Evolutionary conservation across 2,888 invertebrate genomes (phyloP).

Genomic region (Eupithecia subfuscata): DNA sequence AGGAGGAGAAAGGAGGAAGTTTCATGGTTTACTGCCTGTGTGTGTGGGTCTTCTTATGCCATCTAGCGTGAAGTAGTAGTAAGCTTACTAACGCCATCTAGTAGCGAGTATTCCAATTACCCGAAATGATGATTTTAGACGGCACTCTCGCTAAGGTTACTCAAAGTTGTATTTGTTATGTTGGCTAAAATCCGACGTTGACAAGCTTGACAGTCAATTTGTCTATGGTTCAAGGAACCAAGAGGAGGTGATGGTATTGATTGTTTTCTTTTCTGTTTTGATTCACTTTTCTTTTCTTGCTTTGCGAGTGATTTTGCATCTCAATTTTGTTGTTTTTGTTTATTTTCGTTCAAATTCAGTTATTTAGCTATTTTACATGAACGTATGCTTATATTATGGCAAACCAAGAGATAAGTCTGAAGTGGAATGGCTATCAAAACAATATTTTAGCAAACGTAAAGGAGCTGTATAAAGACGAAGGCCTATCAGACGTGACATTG

Average conservation of each 20-base stretch:
- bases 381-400: slow-evolving; percentile 60
- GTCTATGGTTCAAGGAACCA: neutral
- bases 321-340: slow-evolving; percentile 48
- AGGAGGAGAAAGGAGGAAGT: too few relatives aligned
- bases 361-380: slow-evolving; percentile 48
- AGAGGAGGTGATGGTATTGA: slow-evolving; percentile 11
- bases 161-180: neutral
- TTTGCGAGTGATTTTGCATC: slow-evolving; percentile 49
- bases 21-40: neutral
- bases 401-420: slow-evolving; percentile 86
- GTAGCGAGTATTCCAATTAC: slow-evolving; percentile 4
- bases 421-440: slow-evolving; percentile 88
- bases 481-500: slow-evolving; percentile 87
- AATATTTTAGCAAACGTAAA: slow-evolving; percentile 87
- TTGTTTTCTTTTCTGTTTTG: slow-evolving; percentile 41
- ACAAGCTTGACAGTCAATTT: neutral
- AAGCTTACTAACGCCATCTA: slow-evolving; percentile 6
- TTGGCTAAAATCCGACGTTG: neutral
- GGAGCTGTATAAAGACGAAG: slow-evolving; percentile 86
- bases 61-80: neutral
- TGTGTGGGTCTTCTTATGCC: neutral
- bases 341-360: slow-evolving; percentile 45
- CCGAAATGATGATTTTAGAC: neutral
- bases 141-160: neutral
- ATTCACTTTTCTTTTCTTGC: slow-evolving; percentile 4